phyloP scores from a whole-genome alignment of 2,113 vertebrate genomes.

The Cottus gobio region DNA sequence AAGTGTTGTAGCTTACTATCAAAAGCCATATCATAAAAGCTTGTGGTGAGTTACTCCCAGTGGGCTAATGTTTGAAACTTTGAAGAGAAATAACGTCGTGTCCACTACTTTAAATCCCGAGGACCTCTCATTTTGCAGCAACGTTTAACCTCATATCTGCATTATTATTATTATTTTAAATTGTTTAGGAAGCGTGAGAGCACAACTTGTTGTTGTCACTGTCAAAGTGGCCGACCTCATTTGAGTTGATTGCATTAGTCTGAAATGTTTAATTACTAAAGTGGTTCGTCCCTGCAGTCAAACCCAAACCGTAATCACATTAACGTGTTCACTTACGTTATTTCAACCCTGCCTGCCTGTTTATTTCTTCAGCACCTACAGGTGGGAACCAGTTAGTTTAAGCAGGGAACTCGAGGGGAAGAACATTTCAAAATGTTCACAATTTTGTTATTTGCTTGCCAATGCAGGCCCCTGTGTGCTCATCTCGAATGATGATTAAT shows the following conservation, averaged over 20 bases:
- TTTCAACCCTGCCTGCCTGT: not conserved
- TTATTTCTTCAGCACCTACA: slow-evolving; percentile 21
- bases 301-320: not conserved
- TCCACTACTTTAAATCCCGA: not conserved
- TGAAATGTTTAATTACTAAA: not conserved
- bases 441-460: slow-evolving; percentile 34
- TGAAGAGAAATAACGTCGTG: too few species aligned
- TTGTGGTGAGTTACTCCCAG: not conserved
- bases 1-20: not conserved
- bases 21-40: not conserved
- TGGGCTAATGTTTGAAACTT: not conserved
- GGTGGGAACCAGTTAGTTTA: slow-evolving; percentile 7
- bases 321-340: not conserved
- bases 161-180: not conserved
- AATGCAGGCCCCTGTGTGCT: slow-evolving; percentile 29
- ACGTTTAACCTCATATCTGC: not conserved
- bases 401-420: not conserved
- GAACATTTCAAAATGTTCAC: slow-evolving; percentile 7
- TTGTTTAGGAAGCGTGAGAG: not conserved
- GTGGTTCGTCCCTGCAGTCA: not conserved
- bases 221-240: not conserved
- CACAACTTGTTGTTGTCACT: not conserved
- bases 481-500: slow-evolving; percentile 67
- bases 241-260: not conserved
- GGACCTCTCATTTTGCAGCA: not conserved